phyloP scores from a whole-genome alignment of 1,140 invertebrate genomes.

The Laupala kohalensis region DNA sequence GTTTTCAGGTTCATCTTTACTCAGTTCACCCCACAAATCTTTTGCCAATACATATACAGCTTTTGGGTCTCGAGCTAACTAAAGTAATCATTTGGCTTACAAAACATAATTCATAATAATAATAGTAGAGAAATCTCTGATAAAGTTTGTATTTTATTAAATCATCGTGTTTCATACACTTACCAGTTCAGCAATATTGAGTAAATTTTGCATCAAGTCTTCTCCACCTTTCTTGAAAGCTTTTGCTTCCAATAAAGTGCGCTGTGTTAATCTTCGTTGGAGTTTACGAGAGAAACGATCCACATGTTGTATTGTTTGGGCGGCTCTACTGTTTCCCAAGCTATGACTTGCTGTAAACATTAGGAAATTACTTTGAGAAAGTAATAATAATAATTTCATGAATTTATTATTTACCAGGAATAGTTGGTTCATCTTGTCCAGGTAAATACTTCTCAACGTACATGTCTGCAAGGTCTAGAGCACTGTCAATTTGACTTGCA shows the following conservation, averaged over 20 bases:
- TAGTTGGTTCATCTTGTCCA: conserved; percentile 32
- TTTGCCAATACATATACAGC: conserved; percentile 56
- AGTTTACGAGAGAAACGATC: conserved; percentile 54
- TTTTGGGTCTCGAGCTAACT: conserved; percentile 56
- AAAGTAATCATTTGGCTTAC: conserved; percentile 28
- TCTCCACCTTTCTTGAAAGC: conserved; percentile 63
- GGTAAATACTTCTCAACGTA: conserved; percentile 70
- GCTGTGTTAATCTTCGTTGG: conserved; percentile 52
- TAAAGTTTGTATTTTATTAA: too few relatives aligned
- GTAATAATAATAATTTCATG: too few relatives aligned
- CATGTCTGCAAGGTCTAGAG: conserved; percentile 57
- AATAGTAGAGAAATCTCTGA: not conserved
- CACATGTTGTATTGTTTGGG: conserved; percentile 57
- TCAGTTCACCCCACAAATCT: conserved; percentile 52
- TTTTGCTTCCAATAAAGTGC: conserved; percentile 56
- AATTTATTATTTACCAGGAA: not conserved
- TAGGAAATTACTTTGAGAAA: too few relatives aligned
- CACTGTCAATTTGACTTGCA: conserved; percentile 51
- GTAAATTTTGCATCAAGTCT: conserved; percentile 58
- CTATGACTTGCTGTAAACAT: not conserved
- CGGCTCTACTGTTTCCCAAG: not conserved
- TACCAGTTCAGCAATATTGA: conserved; percentile 62
- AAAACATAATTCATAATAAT: not conserved
- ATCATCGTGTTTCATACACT: too few relatives aligned
- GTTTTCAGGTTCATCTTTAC: conserved; percentile 65